These are phyloP conservation scores for Teleiodes luculella DNA, from an alignment of 2,888 invertebrate species.

Conservation along the genomic window DNA sequence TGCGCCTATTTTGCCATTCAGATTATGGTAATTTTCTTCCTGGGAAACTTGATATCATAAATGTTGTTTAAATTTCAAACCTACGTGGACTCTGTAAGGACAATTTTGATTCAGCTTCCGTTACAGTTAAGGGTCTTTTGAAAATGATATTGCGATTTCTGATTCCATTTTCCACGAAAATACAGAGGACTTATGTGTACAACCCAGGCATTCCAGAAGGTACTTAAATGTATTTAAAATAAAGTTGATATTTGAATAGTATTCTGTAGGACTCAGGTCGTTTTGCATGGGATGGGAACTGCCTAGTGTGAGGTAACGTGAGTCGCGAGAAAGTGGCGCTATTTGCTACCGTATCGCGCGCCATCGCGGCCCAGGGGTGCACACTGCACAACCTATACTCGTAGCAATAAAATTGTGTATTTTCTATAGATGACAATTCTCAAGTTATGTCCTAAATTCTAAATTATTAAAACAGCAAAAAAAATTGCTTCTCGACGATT, in stretches of 20 bases:
- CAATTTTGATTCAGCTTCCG: conserved; percentile 7
- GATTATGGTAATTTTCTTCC: conserved; percentile 37
- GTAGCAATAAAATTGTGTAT: too few species aligned
- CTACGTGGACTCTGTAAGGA: conserved; percentile 3
- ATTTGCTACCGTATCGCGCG: conserved; percentile 78
- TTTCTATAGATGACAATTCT: too few species aligned
- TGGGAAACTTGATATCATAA: conserved; percentile 26
- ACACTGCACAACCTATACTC: too few species aligned
- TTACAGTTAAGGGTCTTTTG: conserved; percentile 31
- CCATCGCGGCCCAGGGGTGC: conserved; percentile 60
- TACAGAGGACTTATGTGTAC: conserved; percentile 30
- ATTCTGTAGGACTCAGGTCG: not conserved
- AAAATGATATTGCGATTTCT: conserved; percentile 44
- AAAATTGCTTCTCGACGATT: too few species aligned
- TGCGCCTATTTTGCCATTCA: conserved; percentile 41
- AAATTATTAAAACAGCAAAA: too few species aligned
- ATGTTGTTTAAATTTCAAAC: conserved; percentile 7
- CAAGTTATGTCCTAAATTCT: too few species aligned
- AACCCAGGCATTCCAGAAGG: not conserved
- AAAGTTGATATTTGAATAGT: not conserved
- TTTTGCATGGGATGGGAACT: conserved; percentile 24
- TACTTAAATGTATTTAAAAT: too few species aligned
- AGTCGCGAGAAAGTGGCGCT: conserved; percentile 73
- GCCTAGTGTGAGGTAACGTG: conserved; percentile 70
- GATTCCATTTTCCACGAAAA: conserved; percentile 46